Conservation (phyloP, 2,888 invertebrate genomes). For the Ormyrus pomaceus region DNA sequence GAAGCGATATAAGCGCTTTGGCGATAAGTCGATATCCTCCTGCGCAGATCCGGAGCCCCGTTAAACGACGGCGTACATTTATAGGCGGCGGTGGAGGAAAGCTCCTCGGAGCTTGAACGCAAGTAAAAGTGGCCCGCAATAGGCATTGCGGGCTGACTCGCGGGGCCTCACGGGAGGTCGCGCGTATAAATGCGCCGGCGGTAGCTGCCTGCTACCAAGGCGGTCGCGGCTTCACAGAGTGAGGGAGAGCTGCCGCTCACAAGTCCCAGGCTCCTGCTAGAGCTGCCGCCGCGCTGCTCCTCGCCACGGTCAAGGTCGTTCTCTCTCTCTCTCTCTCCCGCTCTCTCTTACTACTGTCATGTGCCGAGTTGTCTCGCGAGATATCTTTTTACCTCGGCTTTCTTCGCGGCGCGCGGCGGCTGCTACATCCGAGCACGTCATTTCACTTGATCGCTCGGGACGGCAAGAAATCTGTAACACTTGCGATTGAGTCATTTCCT, state of each 20-base stretch:
- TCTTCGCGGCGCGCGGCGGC: background rate
- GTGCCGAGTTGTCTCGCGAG: conserved; percentile 2
- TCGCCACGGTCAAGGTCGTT: conserved; percentile 53
- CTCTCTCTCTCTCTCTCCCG: conserved; percentile 1
- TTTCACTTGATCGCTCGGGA: conserved; percentile 24
- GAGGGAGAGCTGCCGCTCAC: background rate
- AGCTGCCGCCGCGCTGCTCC: conserved; percentile 2
- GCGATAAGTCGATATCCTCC: background rate
- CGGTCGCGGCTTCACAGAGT: background rate
- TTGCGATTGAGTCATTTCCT: no score
- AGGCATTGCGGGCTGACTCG: background rate
- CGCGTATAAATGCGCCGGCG: background rate
- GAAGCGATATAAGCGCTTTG: background rate
- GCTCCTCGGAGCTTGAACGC: background rate
- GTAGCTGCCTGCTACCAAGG: background rate
- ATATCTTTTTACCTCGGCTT: conserved; percentile 1
- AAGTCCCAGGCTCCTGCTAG: background rate
- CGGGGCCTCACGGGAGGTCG: conserved; percentile 30
- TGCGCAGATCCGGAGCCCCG: background rate
- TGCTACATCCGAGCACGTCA: background rate
- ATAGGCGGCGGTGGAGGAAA: background rate
- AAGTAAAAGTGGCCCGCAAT: conserved; percentile 22
- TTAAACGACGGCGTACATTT: conserved; percentile 20
- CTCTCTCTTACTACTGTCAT: background rate
- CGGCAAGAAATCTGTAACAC: background rate